Percentiles rank a stretch among this genome's conserved stretches.
Conservation (phyloP, 2,888 invertebrate genomes). For the Spicauda simplicius region DNA sequence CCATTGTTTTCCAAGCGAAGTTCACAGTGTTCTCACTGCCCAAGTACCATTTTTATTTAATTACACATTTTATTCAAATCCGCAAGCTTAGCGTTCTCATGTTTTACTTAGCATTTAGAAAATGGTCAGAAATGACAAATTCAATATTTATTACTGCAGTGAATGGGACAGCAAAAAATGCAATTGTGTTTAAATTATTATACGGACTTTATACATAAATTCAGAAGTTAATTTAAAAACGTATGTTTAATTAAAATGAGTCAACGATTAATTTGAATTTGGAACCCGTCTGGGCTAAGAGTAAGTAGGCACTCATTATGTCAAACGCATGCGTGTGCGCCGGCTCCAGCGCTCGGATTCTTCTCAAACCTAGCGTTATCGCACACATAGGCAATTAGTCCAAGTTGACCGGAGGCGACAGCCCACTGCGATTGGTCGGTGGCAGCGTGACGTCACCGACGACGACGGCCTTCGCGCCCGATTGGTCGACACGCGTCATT, state of each 20-base stretch:
- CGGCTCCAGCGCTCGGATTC: slow-evolving; percentile 75
- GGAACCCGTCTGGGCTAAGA: slow-evolving; percentile 17
- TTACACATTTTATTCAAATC: slow-evolving; percentile 73
- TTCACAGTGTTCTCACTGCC: slow-evolving; percentile 81
- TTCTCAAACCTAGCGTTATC: slow-evolving; percentile 77
- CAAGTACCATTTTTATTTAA: slow-evolving; percentile 72
- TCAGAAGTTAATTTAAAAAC: slow-evolving; percentile 14
- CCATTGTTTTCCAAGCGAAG: slow-evolving; percentile 63
- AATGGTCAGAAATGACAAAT: slow-evolving; percentile 62
- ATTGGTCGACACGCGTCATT: slow-evolving; percentile 85
- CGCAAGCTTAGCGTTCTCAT: slow-evolving; percentile 65
- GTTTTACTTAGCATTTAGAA: slow-evolving; percentile 70
- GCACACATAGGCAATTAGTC: slow-evolving; percentile 85
- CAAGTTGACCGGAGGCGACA: slow-evolving; percentile 83
- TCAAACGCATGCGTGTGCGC: slow-evolving; percentile 53
- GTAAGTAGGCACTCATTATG: slow-evolving; percentile 35
- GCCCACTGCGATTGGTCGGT: slow-evolving; percentile 73
- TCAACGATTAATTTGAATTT: not conserved
- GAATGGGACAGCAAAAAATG: slow-evolving; percentile 20
- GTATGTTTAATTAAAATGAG: slow-evolving; percentile 11
- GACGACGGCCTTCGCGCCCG: slow-evolving; percentile 82
- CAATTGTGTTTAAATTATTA: slow-evolving; percentile 15
- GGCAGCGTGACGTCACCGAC: slow-evolving; percentile 77
- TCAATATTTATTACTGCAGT: slow-evolving; percentile 51
- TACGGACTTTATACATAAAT: slow-evolving; percentile 5